Conservation (phyloP, 2,888 invertebrate genomes). For the Epiblema foenella region DNA sequence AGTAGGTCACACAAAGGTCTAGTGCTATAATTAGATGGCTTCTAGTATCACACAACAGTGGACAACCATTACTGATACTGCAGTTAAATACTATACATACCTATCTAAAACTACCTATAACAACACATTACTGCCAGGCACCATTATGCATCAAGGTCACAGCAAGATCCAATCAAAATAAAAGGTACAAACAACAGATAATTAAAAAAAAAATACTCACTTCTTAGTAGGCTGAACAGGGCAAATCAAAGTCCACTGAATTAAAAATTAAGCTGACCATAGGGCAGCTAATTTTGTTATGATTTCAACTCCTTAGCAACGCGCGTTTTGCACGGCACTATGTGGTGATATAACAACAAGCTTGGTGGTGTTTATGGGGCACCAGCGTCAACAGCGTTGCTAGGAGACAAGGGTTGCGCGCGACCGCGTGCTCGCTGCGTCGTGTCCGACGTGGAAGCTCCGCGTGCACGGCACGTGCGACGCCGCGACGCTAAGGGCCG, state of each 20-base stretch:
- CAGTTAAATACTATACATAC: slow-evolving; percentile 16
- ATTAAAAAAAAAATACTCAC: slow-evolving; percentile 53
- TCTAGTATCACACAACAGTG: slow-evolving; percentile 36
- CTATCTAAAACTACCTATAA: neutral
- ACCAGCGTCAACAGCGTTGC: slow-evolving; percentile 83
- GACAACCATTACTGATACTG: slow-evolving; percentile 12
- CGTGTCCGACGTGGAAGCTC: slow-evolving; percentile 76
- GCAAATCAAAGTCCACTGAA: slow-evolving; percentile 53
- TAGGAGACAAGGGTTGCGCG: slow-evolving; percentile 77
- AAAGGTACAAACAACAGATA: slow-evolving; percentile 26
- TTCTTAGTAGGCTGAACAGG: slow-evolving; percentile 46
- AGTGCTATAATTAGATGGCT: slow-evolving; percentile 58
- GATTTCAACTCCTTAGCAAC: slow-evolving; percentile 68
- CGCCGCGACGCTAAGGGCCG: slow-evolving; percentile 66
- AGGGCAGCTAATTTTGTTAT: slow-evolving; percentile 58
- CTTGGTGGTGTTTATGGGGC: slow-evolving; percentile 80
- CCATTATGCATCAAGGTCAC: slow-evolving; percentile 27
- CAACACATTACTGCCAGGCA: neutral
- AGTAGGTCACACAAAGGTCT: slow-evolving; percentile 76
- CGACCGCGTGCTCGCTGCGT: slow-evolving; percentile 67
- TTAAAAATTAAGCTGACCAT: slow-evolving; percentile 49
- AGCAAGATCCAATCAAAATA: slow-evolving; percentile 3
- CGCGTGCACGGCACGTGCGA: slow-evolving; percentile 77
- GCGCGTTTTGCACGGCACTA: slow-evolving; percentile 51
- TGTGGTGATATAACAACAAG: slow-evolving; percentile 69